A percentile compares a stretch with the other conserved stretches of the same genome.
phyloP scores from a whole-genome alignment of 2,797 vertebrate genomes.

The Lycodopsis pacificus region DNA sequence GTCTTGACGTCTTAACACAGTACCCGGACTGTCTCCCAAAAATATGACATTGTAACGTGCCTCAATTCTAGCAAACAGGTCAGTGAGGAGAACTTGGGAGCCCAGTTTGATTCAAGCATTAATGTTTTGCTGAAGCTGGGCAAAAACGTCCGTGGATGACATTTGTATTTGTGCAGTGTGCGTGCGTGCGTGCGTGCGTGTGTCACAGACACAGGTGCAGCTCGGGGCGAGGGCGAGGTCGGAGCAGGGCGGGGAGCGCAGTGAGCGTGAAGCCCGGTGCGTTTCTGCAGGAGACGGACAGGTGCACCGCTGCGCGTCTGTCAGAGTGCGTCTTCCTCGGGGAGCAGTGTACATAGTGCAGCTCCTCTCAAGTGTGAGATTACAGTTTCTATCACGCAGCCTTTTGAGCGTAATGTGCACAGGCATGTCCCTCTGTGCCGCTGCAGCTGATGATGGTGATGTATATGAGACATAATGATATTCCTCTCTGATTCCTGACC shows the following conservation, averaged over 20 bases:
- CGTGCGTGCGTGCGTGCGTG: background rate
- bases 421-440: conserved; percentile 61
- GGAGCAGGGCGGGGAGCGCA: conserved; percentile 43
- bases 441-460: conserved; percentile 53
- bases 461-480: conserved; percentile 66
- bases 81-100: background rate
- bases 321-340: conserved; percentile 52
- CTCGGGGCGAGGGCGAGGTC: conserved; percentile 64
- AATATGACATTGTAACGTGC: background rate
- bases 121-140: conserved; percentile 21
- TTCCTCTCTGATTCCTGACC: conserved; percentile 62
- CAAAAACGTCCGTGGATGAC: background rate
- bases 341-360: conserved; percentile 64
- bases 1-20: background rate
- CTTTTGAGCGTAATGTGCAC: conserved; percentile 57
- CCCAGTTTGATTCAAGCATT: background rate
- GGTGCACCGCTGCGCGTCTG: conserved; percentile 66
- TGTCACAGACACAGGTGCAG: conserved; percentile 32
- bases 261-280: conserved; percentile 51
- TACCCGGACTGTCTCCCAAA: background rate
- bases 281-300: conserved; percentile 64
- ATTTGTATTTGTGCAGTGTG: background rate
- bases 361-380: conserved; percentile 79
- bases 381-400: conserved; percentile 83
- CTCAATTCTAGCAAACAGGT: background rate